Base-by-base conservation (phyloP, 2,888 invertebrate species). In the Hyppa rectilinea region DNA sequence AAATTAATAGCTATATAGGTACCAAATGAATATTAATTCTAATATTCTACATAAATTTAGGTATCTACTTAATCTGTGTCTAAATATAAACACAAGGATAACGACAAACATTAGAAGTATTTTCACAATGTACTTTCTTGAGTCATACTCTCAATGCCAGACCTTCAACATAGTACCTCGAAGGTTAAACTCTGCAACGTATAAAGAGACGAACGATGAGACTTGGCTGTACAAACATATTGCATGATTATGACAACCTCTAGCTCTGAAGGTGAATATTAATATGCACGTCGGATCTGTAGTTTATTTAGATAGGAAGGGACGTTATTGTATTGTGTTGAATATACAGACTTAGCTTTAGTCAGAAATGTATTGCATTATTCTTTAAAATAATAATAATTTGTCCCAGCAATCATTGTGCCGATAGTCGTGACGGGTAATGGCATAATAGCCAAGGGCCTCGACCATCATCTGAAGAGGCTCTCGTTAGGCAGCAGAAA, bases 201-300 rank as follows among this genome's bases (percentile, higher is more conserved):
- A 67, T 80, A 80, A 81, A 62, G 9, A 68, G 59, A 81, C 81
- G 53, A 77, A 76, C 59, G 34, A 76, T 81, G 77, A 81, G 59
- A 76, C 80, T 60, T 65, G 74, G 23, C 81, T 81, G 69, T 40
- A 23, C 59, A 68, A 77, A 77, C 77, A 63, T 68, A 59, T 63
- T 81, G 45, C 77, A 50, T 3, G 77, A 77, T 81, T 81, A 67
- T 75, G 53, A 68, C 43, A 34, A 43, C 38, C 53, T 38, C 50
- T 0, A 45, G 45, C 36, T 55, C 50, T 60, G 34, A 77, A 68
- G 38, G 45, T 60, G 20, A 64, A 64, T 62, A 75, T 66, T 64
- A 71, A 55, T 60, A 36, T 34, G 12, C 7, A 38, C 1, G 14
- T 31, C 9, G 9, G n/a, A 3, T 38, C 17, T 38, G 17, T 66